Percentiles rank a stretch among this genome's conserved stretches.
These are phyloP conservation scores for Sarcophaga peregrina DNA, from an alignment of 1,140 invertebrate species.

Conservation along the genomic window DNA sequence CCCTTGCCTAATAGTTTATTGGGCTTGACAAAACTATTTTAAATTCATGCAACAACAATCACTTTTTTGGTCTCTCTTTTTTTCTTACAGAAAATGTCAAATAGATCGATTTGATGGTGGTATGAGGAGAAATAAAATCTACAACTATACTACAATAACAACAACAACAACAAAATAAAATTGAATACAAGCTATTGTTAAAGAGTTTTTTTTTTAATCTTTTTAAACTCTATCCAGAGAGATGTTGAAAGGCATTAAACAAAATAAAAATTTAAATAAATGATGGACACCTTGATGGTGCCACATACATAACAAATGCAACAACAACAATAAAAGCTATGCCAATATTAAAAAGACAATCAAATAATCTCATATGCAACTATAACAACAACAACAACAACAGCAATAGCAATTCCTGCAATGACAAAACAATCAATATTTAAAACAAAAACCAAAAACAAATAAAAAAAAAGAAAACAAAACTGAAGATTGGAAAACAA, in stretches of 20 bases:
- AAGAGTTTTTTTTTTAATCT: not conserved
- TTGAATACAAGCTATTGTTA: slow-evolving; percentile 26
- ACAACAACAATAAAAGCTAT: not conserved
- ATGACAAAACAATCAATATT: not conserved
- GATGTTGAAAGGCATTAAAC: slow-evolving; percentile 13
- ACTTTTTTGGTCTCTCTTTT: not conserved
- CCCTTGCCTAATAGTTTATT: not conserved
- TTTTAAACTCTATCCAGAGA: not conserved
- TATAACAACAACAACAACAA: too few species aligned
- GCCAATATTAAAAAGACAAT: not conserved
- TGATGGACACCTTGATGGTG: slow-evolving; percentile 41
- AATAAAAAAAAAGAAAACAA: too few species aligned
- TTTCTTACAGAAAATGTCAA: slow-evolving; percentile 30
- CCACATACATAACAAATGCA: slow-evolving; percentile 33
- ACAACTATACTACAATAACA: not conserved
- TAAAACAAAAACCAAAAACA: not conserved
- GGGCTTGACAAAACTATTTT: slow-evolving; percentile 38
- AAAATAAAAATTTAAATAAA: slow-evolving; percentile 39
- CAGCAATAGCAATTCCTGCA: not conserved
- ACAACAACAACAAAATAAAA: not conserved
- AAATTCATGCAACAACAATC: slow-evolving; percentile 12
- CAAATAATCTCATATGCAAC: slow-evolving; percentile 12
- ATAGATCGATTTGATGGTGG: slow-evolving; percentile 29
- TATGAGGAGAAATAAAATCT: not conserved
- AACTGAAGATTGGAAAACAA: not conserved